Evolutionary conservation across 2,888 invertebrate species (phyloP).

Genomic region (Fragum sueziense): DNA sequence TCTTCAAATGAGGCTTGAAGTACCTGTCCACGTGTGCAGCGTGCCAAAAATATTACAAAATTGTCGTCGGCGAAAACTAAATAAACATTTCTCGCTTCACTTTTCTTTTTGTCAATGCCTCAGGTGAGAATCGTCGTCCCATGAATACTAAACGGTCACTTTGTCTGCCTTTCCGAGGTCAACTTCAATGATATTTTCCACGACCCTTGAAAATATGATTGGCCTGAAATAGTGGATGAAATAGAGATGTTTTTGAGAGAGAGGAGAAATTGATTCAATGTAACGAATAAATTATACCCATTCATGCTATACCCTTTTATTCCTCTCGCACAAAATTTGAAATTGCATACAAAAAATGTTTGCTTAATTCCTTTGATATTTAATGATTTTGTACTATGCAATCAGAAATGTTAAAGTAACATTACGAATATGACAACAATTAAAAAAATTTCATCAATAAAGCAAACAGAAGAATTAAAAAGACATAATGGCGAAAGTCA

Average conservation of each 20-base stretch:
- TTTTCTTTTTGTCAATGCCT: slow-evolving; percentile 13
- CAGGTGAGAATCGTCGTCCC: slow-evolving; percentile 42
- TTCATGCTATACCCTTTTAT: background rate
- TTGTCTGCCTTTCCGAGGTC: slow-evolving; percentile 38
- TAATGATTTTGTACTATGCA: no score
- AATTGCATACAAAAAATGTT: no score
- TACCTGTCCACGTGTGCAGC: slow-evolving; percentile 38
- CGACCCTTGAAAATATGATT: slow-evolving; percentile 20
- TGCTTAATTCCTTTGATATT: no score
- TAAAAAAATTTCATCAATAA: no score
- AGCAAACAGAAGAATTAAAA: no score
- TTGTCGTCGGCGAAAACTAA: slow-evolving; percentile 24
- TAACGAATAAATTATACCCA: slow-evolving; percentile 53
- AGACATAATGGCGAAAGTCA: no score
- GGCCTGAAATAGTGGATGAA: slow-evolving; percentile 7
- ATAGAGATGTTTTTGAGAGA: slow-evolving; percentile 6
- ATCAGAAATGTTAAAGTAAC: no score
- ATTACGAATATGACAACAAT: no score
- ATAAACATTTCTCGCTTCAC: slow-evolving; percentile 30
- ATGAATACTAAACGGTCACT: slow-evolving; percentile 52
- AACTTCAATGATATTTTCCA: slow-evolving; percentile 53
- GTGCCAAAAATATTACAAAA: slow-evolving; percentile 47
- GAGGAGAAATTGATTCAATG: slow-evolving; percentile 27
- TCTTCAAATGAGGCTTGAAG: slow-evolving; percentile 46
- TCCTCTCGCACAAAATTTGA: no score